Conservation (phyloP, 2,113 vertebrate genomes). For the Sciurus niger region DNA sequence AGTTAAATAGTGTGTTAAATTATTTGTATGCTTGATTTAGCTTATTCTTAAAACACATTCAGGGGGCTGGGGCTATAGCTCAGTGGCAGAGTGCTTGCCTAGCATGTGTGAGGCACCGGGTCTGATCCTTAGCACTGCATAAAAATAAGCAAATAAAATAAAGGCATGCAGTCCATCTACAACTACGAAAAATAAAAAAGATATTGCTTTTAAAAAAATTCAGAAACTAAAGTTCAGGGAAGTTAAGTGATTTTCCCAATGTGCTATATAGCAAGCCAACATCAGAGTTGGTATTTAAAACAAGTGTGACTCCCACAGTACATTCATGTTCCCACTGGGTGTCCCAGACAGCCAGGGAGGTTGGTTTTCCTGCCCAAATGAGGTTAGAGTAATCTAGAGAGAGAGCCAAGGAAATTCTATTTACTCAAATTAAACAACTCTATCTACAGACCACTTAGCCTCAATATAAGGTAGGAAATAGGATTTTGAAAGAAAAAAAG, state of each 20-base stretch:
- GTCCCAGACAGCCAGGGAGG: neutral
- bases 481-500: slow-evolving; percentile 52
- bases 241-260: slow-evolving; percentile 4
- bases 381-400: neutral
- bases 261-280: neutral
- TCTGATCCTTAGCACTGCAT: too few species aligned
- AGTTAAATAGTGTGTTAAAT: neutral
- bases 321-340: neutral
- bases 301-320: neutral
- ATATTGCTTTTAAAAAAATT: neutral
- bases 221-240: slow-evolving; percentile 17
- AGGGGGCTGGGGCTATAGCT: too few species aligned
- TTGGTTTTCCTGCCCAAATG: neutral
- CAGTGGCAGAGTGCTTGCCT: too few species aligned
- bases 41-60: neutral
- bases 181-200: too few species aligned
- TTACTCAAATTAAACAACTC: neutral
- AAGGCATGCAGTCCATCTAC: too few species aligned
- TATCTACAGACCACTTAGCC: neutral
- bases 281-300: neutral
- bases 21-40: neutral
- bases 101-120: too few species aligned
- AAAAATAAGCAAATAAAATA: too few species aligned
- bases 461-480: slow-evolving; percentile 17
- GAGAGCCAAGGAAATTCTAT: neutral